Evolutionary conservation across 2,113 vertebrate genomes (phyloP).

Genomic region (Malaclemys terrapin): DNA sequence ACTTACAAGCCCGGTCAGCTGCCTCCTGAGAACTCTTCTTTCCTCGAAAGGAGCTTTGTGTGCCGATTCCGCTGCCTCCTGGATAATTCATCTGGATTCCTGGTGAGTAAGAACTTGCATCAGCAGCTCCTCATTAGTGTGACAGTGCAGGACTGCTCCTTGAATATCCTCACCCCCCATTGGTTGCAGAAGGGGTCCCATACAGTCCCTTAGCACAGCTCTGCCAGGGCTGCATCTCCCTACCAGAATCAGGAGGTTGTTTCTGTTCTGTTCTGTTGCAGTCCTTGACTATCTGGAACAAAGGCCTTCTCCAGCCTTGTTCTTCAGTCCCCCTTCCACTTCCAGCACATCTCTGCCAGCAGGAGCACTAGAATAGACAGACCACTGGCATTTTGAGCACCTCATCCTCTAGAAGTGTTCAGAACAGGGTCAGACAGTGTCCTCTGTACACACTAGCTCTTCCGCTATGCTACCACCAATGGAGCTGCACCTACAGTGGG

Average conservation of each 20-base stretch:
- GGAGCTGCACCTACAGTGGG: not conserved
- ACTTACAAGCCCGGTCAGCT: constrained; percentile 71
- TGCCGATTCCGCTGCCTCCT: constrained; percentile 87
- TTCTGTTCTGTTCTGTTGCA: not conserved
- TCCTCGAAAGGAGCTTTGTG: constrained; percentile 84
- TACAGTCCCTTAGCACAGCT: fast-evolving
- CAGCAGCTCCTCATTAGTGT: not conserved
- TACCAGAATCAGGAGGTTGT: not conserved
- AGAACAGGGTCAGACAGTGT: not conserved
- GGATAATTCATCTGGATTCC: constrained; percentile 86
- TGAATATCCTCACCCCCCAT: fast-evolving
- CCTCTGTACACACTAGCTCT: not conserved
- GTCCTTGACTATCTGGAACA: not conserved
- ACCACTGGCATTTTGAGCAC: no score
- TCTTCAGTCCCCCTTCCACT: not conserved
- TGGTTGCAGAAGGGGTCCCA: not conserved
- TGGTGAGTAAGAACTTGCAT: constrained; percentile 65
- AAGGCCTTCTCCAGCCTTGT: not conserved
- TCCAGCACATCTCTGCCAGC: not conserved
- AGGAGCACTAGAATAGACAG: not conserved
- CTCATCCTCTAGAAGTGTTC: no score
- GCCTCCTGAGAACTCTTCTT: constrained; percentile 84
- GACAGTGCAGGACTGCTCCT: not conserved
- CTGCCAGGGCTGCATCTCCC: not conserved
- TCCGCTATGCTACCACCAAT: not conserved